These are phyloP conservation scores for Myiagra hebetior DNA, from an alignment of 2,113 vertebrate species.

Conservation along the genomic window DNA sequence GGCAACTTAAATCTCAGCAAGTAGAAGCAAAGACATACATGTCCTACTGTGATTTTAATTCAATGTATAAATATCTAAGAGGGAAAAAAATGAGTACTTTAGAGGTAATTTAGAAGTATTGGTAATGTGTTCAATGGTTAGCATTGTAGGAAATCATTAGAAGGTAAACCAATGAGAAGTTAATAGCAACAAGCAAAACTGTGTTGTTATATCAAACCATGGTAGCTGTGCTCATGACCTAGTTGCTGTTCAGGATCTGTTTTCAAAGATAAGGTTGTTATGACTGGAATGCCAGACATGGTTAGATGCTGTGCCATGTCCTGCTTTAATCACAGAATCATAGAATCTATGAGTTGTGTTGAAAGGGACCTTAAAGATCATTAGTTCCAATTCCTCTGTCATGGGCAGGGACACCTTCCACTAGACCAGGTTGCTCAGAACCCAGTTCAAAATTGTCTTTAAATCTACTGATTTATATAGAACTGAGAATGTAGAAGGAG, in stretches of 20 bases:
- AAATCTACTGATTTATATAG: neutral
- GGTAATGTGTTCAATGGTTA: conserved; percentile 1
- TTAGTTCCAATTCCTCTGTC: neutral
- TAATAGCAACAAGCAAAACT: neutral
- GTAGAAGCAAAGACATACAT: neutral
- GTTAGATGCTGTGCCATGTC: neutral
- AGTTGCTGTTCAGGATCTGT: neutral
- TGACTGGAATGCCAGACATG: neutral
- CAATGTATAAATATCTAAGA: conserved; percentile 28
- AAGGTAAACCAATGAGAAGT: neutral
- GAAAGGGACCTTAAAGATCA: neutral
- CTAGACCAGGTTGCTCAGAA: neutral
- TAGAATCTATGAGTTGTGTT: neutral
- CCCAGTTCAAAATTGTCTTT: neutral
- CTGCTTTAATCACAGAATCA: neutral
- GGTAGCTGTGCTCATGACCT: neutral
- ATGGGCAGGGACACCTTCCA: neutral
- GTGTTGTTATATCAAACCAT: neutral
- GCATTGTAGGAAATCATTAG: neutral
- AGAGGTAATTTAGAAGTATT: conserved; percentile 11
- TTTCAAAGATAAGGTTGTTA: neutral
- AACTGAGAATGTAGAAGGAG: neutral
- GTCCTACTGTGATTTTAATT: conserved; percentile 60
- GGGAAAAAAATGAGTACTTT: neutral
- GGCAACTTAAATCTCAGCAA: conserved; percentile 28